Evolutionary conservation across 2,888 invertebrate species (phyloP).

Genomic region (Brachyopa scutellaris): DNA sequence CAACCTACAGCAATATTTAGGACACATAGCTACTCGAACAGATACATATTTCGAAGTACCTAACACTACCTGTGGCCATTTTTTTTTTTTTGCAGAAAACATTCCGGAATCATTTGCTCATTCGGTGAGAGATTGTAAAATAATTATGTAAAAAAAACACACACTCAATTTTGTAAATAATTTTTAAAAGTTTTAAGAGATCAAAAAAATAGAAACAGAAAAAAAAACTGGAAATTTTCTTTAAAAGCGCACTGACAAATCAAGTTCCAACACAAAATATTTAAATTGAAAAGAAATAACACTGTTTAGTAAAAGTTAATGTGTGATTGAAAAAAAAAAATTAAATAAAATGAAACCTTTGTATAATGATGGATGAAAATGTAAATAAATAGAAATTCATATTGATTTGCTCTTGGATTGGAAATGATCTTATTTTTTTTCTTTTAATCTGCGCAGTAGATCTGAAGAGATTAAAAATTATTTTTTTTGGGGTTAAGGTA

Average conservation of each 20-base stretch:
- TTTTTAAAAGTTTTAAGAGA: background rate
- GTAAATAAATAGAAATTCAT: conserved; percentile 18
- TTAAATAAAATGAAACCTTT: too few species aligned
- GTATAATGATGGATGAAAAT: conserved; percentile 14
- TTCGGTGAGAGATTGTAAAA: conserved; percentile 11
- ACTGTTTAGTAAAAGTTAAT: conserved; percentile 20
- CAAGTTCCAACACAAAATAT: conserved; percentile 56
- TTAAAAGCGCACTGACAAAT: conserved; percentile 68
- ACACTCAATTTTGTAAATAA: conserved; percentile 31
- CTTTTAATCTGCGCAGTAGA: background rate
- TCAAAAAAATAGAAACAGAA: background rate
- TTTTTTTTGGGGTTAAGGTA: background rate
- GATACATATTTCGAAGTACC: too few species aligned
- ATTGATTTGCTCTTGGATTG: conserved; percentile 6
- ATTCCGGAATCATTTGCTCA: background rate
- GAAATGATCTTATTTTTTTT: background rate
- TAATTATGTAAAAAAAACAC: conserved; percentile 1
- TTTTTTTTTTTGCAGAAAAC: conserved; percentile 13
- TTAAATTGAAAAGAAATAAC: background rate
- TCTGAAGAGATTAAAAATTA: background rate
- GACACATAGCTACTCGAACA: too few species aligned
- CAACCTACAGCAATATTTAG: too few species aligned
- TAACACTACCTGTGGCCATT: too few species aligned
- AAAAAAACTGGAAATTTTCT: conserved; percentile 18
- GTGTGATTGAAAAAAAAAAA: conserved; percentile 18